Evolutionary conservation across 2,888 invertebrate species (phyloP).

Genomic region (Mystacides longicornis): DNA sequence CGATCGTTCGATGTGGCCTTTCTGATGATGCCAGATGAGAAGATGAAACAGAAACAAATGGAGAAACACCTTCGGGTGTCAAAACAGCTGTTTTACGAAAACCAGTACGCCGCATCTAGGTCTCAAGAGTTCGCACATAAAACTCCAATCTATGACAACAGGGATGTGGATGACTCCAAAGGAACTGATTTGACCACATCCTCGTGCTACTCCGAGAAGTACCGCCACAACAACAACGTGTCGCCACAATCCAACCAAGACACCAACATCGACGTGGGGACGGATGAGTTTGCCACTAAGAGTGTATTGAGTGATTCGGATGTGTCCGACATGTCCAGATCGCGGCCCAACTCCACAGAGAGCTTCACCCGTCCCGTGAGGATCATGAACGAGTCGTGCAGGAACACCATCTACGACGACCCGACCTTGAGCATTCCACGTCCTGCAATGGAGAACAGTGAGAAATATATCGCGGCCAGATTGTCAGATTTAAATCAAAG

Average conservation of each 20-base stretch:
- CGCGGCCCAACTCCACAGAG: constrained; percentile 49
- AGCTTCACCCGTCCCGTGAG: constrained; percentile 49
- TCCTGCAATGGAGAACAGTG: constrained; percentile 43
- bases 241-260: constrained; percentile 46
- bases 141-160: constrained; percentile 33
- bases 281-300: constrained; percentile 43
- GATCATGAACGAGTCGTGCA: constrained; percentile 43
- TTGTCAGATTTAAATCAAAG: constrained; percentile 50
- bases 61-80: constrained; percentile 49
- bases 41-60: constrained; percentile 57
- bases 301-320: constrained; percentile 47
- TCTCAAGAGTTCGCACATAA: constrained; percentile 41
- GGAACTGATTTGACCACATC: constrained; percentile 23
- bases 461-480: constrained; percentile 38
- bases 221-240: constrained; percentile 40
- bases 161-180: constrained; percentile 19
- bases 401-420: constrained; percentile 55
- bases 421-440: constrained; percentile 47
- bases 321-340: constrained; percentile 44
- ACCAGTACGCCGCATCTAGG: constrained; percentile 41
- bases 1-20: constrained; percentile 88
- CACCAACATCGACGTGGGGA: constrained; percentile 46
- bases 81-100: constrained; percentile 44
- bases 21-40: constrained; percentile 80
- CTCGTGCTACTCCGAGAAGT: constrained; percentile 34